Evolutionary conservation across 2,888 invertebrate species (phyloP).

Genomic region (Frankliniella fusca): DNA sequence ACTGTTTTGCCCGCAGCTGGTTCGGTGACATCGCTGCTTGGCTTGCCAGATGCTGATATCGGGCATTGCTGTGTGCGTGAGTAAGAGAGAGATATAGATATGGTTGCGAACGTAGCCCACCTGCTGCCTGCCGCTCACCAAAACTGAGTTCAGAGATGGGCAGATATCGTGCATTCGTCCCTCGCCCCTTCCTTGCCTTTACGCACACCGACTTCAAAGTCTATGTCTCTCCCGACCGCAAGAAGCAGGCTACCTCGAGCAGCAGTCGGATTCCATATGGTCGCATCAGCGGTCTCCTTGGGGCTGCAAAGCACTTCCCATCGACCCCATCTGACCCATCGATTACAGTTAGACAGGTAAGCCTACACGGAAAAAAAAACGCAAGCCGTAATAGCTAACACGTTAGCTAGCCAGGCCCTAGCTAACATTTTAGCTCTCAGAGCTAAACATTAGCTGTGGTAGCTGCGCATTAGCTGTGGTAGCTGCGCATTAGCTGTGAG

Average conservation of each 20-base stretch:
- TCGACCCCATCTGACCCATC: neutral
- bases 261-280: neutral
- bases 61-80: neutral
- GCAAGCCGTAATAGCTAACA: too few relatives aligned
- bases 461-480: too few relatives aligned
- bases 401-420: too few relatives aligned
- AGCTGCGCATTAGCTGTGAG: too few relatives aligned
- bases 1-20: neutral
- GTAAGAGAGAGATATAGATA: neutral
- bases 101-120: neutral
- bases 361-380: too few relatives aligned
- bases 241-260: neutral
- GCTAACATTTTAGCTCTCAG: too few relatives aligned
- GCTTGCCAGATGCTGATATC: neutral
- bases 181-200: too few relatives aligned
- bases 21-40: neutral
- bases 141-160: too few relatives aligned
- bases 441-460: too few relatives aligned
- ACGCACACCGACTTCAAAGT: too few relatives aligned
- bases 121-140: neutral
- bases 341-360: neutral
- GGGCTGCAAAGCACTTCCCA: neutral
- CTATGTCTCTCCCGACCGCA: too few relatives aligned
- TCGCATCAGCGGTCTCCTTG: neutral
- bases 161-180: too few relatives aligned